Evolutionary conservation across 2,113 vertebrate species (phyloP), one percentile per base, ranked within the genome.

Genomic region (Leptodactylus fuscus): DNA sequence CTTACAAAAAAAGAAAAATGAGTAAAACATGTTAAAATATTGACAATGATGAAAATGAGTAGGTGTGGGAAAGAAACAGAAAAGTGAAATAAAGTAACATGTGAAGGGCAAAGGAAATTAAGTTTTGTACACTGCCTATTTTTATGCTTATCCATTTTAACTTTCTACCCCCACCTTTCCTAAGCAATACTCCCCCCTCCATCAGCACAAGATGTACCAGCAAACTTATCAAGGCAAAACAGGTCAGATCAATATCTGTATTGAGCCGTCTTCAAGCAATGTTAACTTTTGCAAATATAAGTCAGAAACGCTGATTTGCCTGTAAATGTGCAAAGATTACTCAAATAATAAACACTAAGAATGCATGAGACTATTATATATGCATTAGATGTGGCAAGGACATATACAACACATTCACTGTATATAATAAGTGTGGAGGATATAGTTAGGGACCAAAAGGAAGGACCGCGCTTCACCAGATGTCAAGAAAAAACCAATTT

Each of bases 251-350:
- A 88, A 94, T 94, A 93, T 87, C 24, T 0, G 27, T 93, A 95
- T 95, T 87, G 94, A 95, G 89, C 91, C 90, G 91, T 91, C 83
- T 87, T 91, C 94, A 93, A 91, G 94, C 92, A 89, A 92, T 32
- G 88, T 32, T 87, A 92, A 92, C 81, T 93, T 92, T 88, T 93
- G 93, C 88, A 49, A 92, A 94, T 93, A 93, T 93, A 91, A 91
- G 88, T 88, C 88, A 90, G 92, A 92, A 77, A 29, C 22, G 18
- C 18, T 70, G 27, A 46, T n/a, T 22, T 44, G 6, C 22, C 12
- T 58, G 76, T 20, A 78, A 51, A 78, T 53, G 32, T 36, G 13
- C 29, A n/a, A n/a, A n/a, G n/a, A n/a, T n/a, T n/a, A n/a, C n/a
- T n/a, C n/a, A n/a, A n/a, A n/a, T n/a, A n/a, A n/a, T n/a, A n/a